A percentile compares a stretch with the other conserved stretches of the same genome.
Conservation (phyloP, 2,888 invertebrate genomes). For the Elgonia sp. region DNA sequence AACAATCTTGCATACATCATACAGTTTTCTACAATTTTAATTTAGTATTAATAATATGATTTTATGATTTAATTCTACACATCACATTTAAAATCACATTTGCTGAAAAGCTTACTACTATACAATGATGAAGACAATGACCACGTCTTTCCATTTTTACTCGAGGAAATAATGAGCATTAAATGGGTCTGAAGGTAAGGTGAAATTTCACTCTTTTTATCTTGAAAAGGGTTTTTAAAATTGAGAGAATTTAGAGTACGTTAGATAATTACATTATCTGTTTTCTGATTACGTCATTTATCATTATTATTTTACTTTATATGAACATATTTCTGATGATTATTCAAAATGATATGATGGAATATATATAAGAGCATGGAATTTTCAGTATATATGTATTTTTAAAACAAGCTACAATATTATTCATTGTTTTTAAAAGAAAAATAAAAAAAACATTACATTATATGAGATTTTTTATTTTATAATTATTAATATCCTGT, state of each 20-base stretch:
- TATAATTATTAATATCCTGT: too few species aligned
- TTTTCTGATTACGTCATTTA: neutral
- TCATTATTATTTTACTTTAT: neutral
- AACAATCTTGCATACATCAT: neutral
- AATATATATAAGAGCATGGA: too few species aligned
- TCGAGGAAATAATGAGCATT: slow-evolving; percentile 6
- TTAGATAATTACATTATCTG: slow-evolving; percentile 25
- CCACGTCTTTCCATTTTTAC: slow-evolving; percentile 4
- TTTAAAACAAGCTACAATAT: too few species aligned
- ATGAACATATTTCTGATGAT: neutral
- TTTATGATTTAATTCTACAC: neutral
- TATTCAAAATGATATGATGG: neutral
- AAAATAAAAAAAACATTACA: too few species aligned
- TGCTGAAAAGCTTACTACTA: neutral
- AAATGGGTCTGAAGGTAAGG: slow-evolving; percentile 14
- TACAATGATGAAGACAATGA: neutral
- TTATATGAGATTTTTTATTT: too few species aligned
- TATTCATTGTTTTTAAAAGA: too few species aligned
- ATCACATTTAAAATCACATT: neutral
- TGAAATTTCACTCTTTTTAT: slow-evolving; percentile 3
- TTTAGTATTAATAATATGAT: neutral
- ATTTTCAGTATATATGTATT: too few species aligned
- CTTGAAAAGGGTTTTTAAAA: slow-evolving; percentile 26
- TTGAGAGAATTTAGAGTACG: neutral
- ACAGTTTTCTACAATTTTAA: neutral